Conservation (phyloP, 2,797 vertebrate genomes). For the Galagoides demidoff region DNA sequence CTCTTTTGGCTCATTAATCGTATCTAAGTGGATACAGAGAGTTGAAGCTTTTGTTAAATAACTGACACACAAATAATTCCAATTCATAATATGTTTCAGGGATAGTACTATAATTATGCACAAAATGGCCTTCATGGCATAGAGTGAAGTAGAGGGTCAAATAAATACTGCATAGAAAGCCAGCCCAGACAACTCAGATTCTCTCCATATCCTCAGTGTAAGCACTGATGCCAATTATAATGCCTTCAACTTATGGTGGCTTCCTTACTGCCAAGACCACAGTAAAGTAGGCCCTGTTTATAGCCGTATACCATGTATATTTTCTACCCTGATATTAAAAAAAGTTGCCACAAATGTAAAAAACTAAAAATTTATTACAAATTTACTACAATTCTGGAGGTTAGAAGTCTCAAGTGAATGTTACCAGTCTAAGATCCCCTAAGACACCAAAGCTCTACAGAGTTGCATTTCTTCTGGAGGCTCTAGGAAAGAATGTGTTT, state of each 20-base stretch:
- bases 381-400: neutral
- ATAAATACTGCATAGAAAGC: neutral
- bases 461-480: neutral
- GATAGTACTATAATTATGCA: constrained; percentile 36
- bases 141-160: neutral
- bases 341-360: neutral
- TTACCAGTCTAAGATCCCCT: neutral
- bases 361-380: neutral
- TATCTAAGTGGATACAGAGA: constrained; percentile 45
- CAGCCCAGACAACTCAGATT: neutral
- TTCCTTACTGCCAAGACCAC: neutral
- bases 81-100: constrained; percentile 25
- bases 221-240: neutral
- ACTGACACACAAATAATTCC: constrained; percentile 58
- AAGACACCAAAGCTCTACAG: neutral
- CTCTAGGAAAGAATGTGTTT: neutral
- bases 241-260: neutral
- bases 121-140: neutral
- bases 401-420: neutral
- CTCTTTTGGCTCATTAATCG: constrained; percentile 61
- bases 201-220: neutral
- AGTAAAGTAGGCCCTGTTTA: neutral
- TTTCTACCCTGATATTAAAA: neutral
- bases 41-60: constrained; percentile 52
- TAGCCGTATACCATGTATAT: neutral